Conservation (phyloP, 1,140 invertebrate species). For the Drosophila takahashii region DNA sequence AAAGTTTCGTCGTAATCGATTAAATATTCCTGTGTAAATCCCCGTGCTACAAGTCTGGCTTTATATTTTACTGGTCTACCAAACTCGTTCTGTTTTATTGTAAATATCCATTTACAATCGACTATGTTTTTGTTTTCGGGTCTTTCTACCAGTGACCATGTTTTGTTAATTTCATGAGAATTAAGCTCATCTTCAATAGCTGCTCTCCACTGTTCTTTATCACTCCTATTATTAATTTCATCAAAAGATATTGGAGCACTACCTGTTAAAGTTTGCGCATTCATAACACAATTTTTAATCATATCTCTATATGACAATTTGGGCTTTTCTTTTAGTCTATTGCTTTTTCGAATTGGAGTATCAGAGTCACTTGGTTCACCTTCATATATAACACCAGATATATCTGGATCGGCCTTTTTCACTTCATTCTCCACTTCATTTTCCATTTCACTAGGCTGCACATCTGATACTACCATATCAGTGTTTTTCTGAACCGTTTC, state of each 20-base stretch:
- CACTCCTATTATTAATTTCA: neutral
- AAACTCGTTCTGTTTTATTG: conserved; percentile 1
- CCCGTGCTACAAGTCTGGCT: too few relatives aligned
- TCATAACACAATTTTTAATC: conserved; percentile 1
- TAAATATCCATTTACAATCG: conserved; percentile 1
- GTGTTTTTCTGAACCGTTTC: neutral
- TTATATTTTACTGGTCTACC: neutral
- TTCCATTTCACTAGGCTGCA: neutral
- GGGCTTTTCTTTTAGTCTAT: neutral
- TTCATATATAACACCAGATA: conserved; percentile 2
- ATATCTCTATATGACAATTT: neutral
- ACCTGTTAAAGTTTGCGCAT: neutral
- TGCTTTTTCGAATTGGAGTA: neutral
- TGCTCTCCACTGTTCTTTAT: neutral
- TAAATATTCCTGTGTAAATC: neutral
- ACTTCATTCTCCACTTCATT: neutral
- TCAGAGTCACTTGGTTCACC: conserved; percentile 1
- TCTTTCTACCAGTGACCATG: conserved; percentile 3
- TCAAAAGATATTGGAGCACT: conserved; percentile 2
- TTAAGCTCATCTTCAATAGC: conserved; percentile 4
- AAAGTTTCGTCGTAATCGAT: neutral
- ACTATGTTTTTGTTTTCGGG: neutral
- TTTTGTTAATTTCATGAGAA: neutral
- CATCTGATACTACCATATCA: too few relatives aligned
- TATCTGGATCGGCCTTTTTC: neutral